phyloP scores from a whole-genome alignment of 2,888 invertebrate species.

The Epirrhoe tristata region DNA sequence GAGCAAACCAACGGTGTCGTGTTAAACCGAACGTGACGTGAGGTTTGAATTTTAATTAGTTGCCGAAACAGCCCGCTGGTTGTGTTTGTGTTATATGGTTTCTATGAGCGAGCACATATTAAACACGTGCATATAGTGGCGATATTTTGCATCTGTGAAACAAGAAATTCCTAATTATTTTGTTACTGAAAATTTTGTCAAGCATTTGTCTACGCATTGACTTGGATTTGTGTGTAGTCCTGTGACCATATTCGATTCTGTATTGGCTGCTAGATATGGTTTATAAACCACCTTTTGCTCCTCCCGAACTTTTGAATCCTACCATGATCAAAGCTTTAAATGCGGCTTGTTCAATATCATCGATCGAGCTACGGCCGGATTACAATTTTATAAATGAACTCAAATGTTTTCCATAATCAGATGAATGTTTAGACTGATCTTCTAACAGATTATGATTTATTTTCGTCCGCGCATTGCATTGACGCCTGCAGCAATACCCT shows the following conservation, averaged over 20 bases:
- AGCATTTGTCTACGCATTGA: too few species aligned
- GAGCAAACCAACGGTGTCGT: neutral
- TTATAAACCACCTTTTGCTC: too few species aligned
- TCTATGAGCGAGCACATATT: neutral
- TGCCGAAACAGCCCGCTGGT: neutral
- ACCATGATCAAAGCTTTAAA: too few species aligned
- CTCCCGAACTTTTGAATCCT: too few species aligned
- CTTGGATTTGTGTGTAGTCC: too few species aligned
- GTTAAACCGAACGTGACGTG: neutral
- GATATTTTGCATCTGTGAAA: neutral
- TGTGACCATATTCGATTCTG: too few species aligned
- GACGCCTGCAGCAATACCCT: neutral
- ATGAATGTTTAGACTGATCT: neutral
- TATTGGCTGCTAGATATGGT: too few species aligned
- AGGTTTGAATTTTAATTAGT: conserved; percentile 1
- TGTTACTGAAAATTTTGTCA: too few species aligned
- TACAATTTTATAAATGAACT: neutral
- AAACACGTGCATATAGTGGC: too few species aligned
- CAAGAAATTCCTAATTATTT: too few species aligned
- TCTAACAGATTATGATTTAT: neutral
- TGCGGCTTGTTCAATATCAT: too few species aligned
- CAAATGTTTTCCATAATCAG: neutral
- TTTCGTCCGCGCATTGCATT: neutral
- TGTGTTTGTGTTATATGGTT: neutral
- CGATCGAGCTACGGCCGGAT: too few species aligned